These are phyloP conservation scores for Erythrocebus patas DNA, from an alignment of 2,113 vertebrate species.

Conservation along the genomic window DNA sequence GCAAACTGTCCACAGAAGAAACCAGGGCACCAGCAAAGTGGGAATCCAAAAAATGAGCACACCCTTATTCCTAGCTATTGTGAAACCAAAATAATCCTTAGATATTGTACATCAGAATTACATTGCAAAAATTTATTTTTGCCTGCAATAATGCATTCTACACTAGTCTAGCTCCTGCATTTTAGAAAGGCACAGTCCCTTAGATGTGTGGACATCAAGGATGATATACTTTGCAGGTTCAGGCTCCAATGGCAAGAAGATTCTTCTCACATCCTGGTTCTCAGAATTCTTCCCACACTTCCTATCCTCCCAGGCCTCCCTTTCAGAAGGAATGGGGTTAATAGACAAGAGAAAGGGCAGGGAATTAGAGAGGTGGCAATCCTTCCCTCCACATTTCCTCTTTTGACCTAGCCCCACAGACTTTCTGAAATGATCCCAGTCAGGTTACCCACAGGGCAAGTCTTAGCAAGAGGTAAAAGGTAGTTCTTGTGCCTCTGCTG, in stretches of 20 bases:
- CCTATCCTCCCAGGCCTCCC: not conserved
- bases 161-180: rapidly evolving
- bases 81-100: not conserved
- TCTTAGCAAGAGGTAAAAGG: not conserved
- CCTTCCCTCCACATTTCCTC: not conserved
- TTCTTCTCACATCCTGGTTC: not conserved
- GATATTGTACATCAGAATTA: not conserved
- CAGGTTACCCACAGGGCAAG: not conserved
- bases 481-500: not conserved
- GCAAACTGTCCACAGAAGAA: not conserved
- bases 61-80: not conserved
- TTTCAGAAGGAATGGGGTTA: not conserved
- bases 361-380: too few species aligned
- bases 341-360: not conserved
- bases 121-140: not conserved
- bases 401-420: not conserved
- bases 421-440: not conserved
- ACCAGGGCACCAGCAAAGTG: not conserved
- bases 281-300: not conserved
- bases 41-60: not conserved
- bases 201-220: not conserved
- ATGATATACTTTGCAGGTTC: not conserved
- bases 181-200: not conserved
- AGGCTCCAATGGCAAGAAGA: not conserved
- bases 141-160: not conserved